These are phyloP conservation scores for Drosophila rubida DNA, from an alignment of 2,888 invertebrate species.

Conservation along the genomic window DNA sequence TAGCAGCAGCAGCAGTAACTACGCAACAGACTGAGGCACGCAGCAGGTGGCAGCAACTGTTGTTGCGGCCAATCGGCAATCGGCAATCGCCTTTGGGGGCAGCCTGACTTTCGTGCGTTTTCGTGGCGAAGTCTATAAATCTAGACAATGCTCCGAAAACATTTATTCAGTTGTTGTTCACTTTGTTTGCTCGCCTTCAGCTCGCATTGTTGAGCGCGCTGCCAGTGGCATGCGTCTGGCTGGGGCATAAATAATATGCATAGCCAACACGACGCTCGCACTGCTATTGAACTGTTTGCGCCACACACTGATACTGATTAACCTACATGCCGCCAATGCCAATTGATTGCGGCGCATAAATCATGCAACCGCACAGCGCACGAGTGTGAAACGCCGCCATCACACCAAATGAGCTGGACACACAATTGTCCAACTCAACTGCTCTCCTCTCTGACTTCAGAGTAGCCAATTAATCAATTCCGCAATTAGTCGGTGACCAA, in stretches of 20 bases:
- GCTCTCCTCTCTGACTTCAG: too few relatives aligned
- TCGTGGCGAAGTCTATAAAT: constrained; percentile 15
- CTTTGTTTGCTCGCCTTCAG: not conserved
- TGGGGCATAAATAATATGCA: not conserved
- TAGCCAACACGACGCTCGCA: not conserved
- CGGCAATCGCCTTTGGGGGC: not conserved
- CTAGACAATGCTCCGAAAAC: constrained; percentile 6
- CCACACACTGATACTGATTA: not conserved
- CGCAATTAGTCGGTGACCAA: too few relatives aligned
- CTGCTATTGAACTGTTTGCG: not conserved
- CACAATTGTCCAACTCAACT: too few relatives aligned
- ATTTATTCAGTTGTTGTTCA: constrained; percentile 16
- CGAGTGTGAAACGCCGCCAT: not conserved
- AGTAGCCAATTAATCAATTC: too few relatives aligned
- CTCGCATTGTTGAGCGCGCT: not conserved
- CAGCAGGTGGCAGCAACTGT: not conserved
- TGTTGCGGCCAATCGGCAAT: not conserved
- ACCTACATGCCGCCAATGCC: not conserved
- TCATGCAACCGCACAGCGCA: not conserved
- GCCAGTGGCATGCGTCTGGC: too few relatives aligned
- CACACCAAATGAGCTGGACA: not conserved
- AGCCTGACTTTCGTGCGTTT: constrained; percentile 13
- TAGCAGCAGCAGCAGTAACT: constrained; percentile 12
- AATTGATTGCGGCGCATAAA: not conserved
- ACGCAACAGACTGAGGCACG: not conserved